Conservation (phyloP, 2,888 invertebrate genomes). For the Octonoba sinensis region DNA sequence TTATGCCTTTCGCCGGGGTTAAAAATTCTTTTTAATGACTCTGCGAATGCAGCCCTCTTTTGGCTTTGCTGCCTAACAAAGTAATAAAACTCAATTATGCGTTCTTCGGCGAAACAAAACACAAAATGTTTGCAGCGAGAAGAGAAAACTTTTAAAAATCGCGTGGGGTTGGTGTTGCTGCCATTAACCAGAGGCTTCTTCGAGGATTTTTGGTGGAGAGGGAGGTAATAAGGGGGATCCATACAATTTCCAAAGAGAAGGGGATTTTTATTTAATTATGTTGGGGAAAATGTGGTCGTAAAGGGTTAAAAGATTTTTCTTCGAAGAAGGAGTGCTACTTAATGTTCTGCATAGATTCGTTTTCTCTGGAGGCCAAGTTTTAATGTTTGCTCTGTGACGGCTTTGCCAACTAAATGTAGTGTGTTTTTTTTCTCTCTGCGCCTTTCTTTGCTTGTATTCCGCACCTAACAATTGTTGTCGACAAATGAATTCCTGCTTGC, state of each 20-base stretch:
- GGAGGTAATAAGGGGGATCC: conserved; percentile 42
- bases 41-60: conserved; percentile 29
- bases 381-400: conserved; percentile 1
- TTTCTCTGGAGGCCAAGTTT: conserved; percentile 3
- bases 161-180: conserved; percentile 13
- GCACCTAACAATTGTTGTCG: no score
- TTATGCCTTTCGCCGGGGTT: conserved; percentile 29
- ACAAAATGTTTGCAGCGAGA: conserved; percentile 21
- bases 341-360: conserved; percentile 7
- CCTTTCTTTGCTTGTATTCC: no score
- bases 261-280: conserved; percentile 63
- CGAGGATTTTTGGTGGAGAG: background rate
- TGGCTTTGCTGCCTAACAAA: conserved; percentile 43
- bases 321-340: conserved; percentile 14
- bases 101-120: conserved; percentile 26
- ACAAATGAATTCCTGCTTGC: background rate
- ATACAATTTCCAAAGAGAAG: conserved; percentile 15
- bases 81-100: conserved; percentile 61
- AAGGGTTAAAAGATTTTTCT: conserved; percentile 62
- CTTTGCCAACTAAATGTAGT: background rate
- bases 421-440: background rate
- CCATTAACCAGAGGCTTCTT: conserved; percentile 33
- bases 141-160: conserved; percentile 38
- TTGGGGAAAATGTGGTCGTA: conserved; percentile 43
- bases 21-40: conserved; percentile 62